phyloP scores from a whole-genome alignment of 2,113 vertebrate genomes.

The Peromyscus maniculatus region DNA sequence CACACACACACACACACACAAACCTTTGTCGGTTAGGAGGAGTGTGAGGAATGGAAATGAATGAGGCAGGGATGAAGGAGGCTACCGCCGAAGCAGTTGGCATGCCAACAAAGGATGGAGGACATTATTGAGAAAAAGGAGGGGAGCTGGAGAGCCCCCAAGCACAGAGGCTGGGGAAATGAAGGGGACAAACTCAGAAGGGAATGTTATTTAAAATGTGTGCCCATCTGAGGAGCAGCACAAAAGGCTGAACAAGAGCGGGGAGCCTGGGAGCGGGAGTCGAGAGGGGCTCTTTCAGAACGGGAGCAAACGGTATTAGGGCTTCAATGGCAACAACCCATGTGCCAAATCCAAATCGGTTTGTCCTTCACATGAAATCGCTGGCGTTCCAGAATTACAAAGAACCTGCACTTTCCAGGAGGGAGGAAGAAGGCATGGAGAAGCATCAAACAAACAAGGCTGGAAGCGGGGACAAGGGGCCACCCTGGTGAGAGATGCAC shows the following conservation, averaged over 20 bases:
- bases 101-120: conserved; percentile 68
- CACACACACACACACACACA: background rate
- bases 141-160: conserved; percentile 78
- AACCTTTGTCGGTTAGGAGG: background rate
- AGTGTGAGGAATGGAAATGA: conserved; percentile 52
- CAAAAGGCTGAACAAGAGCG: conserved; percentile 62
- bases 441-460: background rate
- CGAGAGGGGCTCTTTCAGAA: conserved; percentile 18
- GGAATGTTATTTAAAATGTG: conserved; percentile 74
- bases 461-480: background rate
- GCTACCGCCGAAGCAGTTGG: conserved; percentile 63
- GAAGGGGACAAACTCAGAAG: conserved; percentile 79
- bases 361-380: conserved; percentile 53
- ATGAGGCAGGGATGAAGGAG: conserved; percentile 30
- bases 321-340: conserved; percentile 26
- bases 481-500: background rate
- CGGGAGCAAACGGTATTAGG: background rate
- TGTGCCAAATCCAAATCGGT: background rate
- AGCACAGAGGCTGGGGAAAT: conserved; percentile 73
- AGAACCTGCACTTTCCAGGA: background rate
- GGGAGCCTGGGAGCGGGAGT: conserved; percentile 57
- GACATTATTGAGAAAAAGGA: conserved; percentile 74
- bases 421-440: conserved; percentile 21
- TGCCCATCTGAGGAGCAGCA: conserved; percentile 64
- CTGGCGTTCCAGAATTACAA: conserved; percentile 31